These are phyloP conservation scores for Sinelater perroti DNA, from an alignment of 2,888 invertebrate species.

Conservation along the genomic window DNA sequence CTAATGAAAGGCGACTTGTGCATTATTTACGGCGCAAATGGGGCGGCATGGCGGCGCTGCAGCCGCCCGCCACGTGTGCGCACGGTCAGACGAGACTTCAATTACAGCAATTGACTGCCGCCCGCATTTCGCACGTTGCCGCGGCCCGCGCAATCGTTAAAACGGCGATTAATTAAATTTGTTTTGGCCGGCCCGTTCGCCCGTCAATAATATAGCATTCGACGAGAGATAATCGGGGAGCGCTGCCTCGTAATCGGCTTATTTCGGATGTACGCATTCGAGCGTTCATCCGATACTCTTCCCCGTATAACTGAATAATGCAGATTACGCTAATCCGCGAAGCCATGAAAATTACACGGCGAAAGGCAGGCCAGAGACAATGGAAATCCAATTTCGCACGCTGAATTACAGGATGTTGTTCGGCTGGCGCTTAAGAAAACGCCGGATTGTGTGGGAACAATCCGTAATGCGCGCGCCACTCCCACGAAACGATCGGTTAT, in stretches of 20 bases:
- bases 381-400: conserved; percentile 17
- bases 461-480: background rate
- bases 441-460: background rate
- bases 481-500: background rate
- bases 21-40: conserved; percentile 28
- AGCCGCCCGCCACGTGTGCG: conserved; percentile 16
- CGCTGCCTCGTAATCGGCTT: conserved; percentile 23
- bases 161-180: conserved; percentile 9
- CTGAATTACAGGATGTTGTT: conserved; percentile 15
- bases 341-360: conserved; percentile 34
- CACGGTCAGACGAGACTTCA: conserved; percentile 19
- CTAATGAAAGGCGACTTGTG: conserved; percentile 30
- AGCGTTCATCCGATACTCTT: conserved; percentile 23
- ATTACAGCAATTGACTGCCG: conserved; percentile 19
- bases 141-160: conserved; percentile 7
- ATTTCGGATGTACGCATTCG: background rate
- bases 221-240: background rate
- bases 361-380: conserved; percentile 13
- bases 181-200: no score
- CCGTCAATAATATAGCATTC: background rate
- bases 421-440: conserved; percentile 3
- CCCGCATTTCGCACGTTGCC: conserved; percentile 15
- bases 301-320: conserved; percentile 39
- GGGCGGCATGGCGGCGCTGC: conserved; percentile 26
- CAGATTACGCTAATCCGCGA: conserved; percentile 39